Base-by-base conservation (phyloP, 2,113 vertebrate genomes). In the Aegotheles bennettii region DNA sequence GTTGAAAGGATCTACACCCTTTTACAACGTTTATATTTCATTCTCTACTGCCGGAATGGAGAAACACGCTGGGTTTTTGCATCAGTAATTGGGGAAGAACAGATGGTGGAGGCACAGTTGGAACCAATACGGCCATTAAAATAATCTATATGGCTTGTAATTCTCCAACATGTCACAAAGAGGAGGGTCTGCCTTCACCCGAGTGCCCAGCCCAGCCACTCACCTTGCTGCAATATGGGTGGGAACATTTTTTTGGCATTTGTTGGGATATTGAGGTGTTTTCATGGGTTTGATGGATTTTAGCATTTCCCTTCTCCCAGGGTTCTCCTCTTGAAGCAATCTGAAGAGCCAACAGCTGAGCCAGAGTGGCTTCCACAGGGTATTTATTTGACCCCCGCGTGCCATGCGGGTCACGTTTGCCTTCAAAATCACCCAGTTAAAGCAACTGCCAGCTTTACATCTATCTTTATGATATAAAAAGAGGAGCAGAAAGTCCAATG, bases 41-140 rank as follows among this genome's bases (percentile, higher is more conserved):
- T 97, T 94, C 97, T 98, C 96, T 97, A 97, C 95, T 97, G 96
- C 97, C 53, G 63, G 79, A 97, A 98, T 96, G 98, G 96, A 97
- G 97, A 97, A 96, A 74, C 97, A 97, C n/a, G 97, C 97, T 98
- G 98, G 94, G 96, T 95, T 98, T 97, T 92, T 98, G 97, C 97
- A 98, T 97, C 94, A 43, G 7, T 98, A 98, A 98, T 98, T 98
- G 98, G 97, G 95, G 89, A 97, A 94, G 97, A 98, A 97, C 98
- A 98, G 98, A 98, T 98, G 98, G 97, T 81, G 64, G 89, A 96
- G 81, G 84, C 47, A 81, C 97, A 93, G 97, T 96, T 97, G 97
- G 97, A 98, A 96, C 97, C 96, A 97, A 98, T 97, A 96, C 61
- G 10, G 78, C 96, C 97, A 98, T 98, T 97, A 98, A 98, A 98